Evolutionary conservation across 2,888 invertebrate species (phyloP), one percentile per base, ranked within the genome.

Genomic region (Penaeus monodon): DNA sequence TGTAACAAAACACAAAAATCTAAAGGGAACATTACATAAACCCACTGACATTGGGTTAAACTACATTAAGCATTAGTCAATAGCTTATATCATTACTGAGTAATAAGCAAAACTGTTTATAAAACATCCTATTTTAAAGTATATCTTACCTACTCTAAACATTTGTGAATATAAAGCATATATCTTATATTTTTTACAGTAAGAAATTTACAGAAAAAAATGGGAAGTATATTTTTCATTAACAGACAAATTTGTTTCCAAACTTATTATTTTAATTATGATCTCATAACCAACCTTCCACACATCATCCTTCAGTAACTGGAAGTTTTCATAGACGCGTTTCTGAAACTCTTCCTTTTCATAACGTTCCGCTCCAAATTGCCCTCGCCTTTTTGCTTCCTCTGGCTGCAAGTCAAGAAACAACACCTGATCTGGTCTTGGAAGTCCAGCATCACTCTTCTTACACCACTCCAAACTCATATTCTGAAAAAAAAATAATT

Each of bases 351-450:
- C 94, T n/a, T 93, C 91, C 4, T 93, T 94, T 92, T 96, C 95
- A 91, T 94, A 97, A 91, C 97, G 94, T 92, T 98, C 98, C 64
- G 94, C 93, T 0, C 98, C 98, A 94, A 95, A 98, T 24, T 95
- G 96, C 7, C 94, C 94, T 82, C 98, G 94, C 76, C 93, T 91
- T 7, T 73, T 44, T 77, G 96, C 94, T 33, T 93, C 93, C 33
- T 95, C 94, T 6, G 94, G 91, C 0, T 94, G 94, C 88, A 97
- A 93, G 70, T 95, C 95, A 33, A 99, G 93, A 90, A 96, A 96
- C 90, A 97, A 94, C 0, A 99, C 97, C 66, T 94, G 92, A 93
- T 99, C 99, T 0, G 99, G 99, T 91, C 95, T 94, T 0, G 97
- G 96, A 7, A 99, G 93, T 0, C 99, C 99, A 10, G 93, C 93